Evolutionary conservation across 2,113 vertebrate species (phyloP).

Genomic region (Pantherophis guttatus): DNA sequence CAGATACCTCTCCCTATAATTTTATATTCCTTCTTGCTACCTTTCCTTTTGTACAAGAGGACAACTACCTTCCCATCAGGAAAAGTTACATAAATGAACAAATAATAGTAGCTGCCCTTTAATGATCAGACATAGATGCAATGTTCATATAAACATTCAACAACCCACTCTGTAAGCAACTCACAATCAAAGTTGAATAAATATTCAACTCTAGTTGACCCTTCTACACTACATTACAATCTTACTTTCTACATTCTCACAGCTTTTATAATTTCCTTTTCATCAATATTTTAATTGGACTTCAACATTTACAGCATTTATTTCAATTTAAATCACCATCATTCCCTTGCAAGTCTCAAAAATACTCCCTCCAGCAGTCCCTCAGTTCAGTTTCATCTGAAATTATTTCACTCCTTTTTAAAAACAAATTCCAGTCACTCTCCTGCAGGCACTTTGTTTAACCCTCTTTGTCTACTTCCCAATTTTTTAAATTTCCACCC

Average conservation of each 20-base stretch:
- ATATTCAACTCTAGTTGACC: neutral
- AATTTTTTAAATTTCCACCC: neutral
- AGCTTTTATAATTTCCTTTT: neutral
- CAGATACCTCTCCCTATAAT: neutral
- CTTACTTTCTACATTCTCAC: neutral
- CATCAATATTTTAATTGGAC: neutral
- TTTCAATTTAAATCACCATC: neutral
- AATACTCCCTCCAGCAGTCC: neutral
- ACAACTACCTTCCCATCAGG: neutral
- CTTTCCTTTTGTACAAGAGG: neutral
- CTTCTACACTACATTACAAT: neutral
- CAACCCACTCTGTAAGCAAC: neutral
- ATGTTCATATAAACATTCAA: neutral
- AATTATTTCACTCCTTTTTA: neutral
- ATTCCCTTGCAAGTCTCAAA: neutral
- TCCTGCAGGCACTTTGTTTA: neutral
- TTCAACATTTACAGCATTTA: neutral
- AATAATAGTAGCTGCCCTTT: neutral
- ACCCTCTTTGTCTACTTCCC: neutral
- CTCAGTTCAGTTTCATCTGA: neutral
- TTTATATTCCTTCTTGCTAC: neutral
- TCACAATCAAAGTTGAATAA: neutral
- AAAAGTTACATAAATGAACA: neutral
- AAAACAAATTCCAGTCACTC: neutral
- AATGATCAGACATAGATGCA: neutral